Percentiles rank a stretch among this genome's conserved stretches.
These are phyloP conservation scores for Papilio helenus DNA, from an alignment of 1,140 invertebrate genomes.

Conservation along the genomic window DNA sequence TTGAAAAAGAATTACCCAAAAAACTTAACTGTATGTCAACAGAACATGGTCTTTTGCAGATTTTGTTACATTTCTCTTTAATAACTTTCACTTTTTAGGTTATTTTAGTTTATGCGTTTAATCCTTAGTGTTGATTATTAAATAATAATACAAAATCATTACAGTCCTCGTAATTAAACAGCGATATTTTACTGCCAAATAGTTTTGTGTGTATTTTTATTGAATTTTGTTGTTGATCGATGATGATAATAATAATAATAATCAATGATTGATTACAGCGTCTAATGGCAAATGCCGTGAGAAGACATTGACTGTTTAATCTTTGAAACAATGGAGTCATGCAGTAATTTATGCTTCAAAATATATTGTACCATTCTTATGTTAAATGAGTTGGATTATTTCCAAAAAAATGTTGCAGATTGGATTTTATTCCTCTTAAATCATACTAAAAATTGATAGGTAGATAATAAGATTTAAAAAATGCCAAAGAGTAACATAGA, in stretches of 20 bases:
- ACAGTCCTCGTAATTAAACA: neutral
- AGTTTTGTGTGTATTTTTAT: neutral
- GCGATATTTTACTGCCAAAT: neutral
- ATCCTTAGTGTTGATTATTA: neutral
- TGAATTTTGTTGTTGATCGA: neutral
- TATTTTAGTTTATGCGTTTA: too few species aligned
- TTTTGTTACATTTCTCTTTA: too few species aligned
- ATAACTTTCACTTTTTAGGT: too few species aligned
- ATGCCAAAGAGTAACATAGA: too few species aligned
- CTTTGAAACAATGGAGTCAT: constrained; percentile 3
- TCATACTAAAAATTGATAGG: too few species aligned
- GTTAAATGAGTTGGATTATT: too few species aligned
- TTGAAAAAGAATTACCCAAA: too few species aligned
- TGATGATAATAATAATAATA: neutral
- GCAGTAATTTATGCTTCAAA: neutral
- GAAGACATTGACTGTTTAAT: neutral
- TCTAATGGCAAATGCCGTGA: neutral
- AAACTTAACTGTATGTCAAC: too few species aligned
- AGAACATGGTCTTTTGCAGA: too few species aligned
- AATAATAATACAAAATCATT: neutral
- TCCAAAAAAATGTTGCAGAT: too few species aligned
- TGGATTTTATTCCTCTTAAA: too few species aligned
- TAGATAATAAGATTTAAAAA: too few species aligned
- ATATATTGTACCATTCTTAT: neutral
- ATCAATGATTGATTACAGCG: neutral